These are phyloP conservation scores for Tuberolachnus salignus DNA, from an alignment of 2,888 invertebrate genomes.

Conservation along the genomic window DNA sequence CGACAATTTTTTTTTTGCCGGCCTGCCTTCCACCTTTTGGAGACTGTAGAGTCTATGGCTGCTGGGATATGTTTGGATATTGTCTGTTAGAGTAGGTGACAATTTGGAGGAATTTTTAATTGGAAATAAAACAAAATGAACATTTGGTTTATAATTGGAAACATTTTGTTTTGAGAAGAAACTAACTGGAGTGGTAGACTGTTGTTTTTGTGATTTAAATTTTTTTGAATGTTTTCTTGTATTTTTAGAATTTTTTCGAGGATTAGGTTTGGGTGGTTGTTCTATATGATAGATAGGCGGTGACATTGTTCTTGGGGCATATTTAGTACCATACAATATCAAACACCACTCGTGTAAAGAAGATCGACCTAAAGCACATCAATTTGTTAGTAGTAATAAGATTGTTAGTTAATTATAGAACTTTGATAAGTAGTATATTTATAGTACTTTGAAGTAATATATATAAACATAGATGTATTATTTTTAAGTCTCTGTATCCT, in stretches of 20 bases:
- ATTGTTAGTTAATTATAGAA: constrained; percentile 31
- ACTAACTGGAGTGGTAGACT: constrained; percentile 64
- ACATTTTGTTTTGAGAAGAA: constrained; percentile 21
- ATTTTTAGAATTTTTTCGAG: constrained; percentile 63
- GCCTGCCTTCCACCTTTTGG: constrained; percentile 51
- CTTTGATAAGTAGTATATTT: neutral
- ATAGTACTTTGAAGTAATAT: neutral
- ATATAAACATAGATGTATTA: neutral
- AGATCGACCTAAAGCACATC: constrained; percentile 74
- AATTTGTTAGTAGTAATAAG: constrained; percentile 43
- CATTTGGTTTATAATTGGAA: constrained; percentile 47
- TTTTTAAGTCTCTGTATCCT: neutral
- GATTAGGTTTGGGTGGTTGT: constrained; percentile 57
- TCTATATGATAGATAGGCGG: constrained; percentile 57
- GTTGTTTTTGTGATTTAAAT: constrained; percentile 63
- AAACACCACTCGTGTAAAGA: constrained; percentile 92
- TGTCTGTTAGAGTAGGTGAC: constrained; percentile 44
- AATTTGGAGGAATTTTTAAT: constrained; percentile 44
- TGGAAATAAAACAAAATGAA: constrained; percentile 51
- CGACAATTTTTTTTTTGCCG: constrained; percentile 54
- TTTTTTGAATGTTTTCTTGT: constrained; percentile 63
- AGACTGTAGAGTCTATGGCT: constrained; percentile 54
- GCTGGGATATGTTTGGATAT: constrained; percentile 47
- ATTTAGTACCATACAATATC: constrained; percentile 86
- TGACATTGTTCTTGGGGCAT: constrained; percentile 62